Conservation (phyloP, 2,797 vertebrate genomes). For the Alca torda region DNA sequence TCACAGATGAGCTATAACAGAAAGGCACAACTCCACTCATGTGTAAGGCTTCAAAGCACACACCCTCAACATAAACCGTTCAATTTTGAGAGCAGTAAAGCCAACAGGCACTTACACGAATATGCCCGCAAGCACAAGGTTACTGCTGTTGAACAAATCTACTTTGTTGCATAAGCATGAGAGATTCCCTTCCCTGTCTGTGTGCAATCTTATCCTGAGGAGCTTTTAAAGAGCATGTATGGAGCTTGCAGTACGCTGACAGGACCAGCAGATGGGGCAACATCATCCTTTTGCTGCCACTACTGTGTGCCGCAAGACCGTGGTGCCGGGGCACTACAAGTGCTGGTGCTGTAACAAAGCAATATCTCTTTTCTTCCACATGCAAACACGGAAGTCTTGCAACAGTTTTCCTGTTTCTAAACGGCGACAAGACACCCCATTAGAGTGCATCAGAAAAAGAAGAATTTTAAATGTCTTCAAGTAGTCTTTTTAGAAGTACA, state of each 20-base stretch:
- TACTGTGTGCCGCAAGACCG: not conserved
- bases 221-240: accelerated
- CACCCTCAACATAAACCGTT: accelerated
- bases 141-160: not conserved
- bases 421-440: not conserved
- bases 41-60: not conserved
- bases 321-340: not conserved
- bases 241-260: not conserved
- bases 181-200: not conserved
- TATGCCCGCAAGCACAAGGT: not conserved
- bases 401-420: not conserved
- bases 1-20: not conserved
- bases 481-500: not conserved
- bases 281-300: not conserved
- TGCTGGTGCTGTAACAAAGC: not conserved
- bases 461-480: not conserved
- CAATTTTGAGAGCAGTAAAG: not conserved
- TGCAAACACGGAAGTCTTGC: not conserved
- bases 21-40: not conserved
- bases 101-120: not conserved
- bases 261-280: constrained; percentile 33
- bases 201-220: not conserved
- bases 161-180: not conserved
- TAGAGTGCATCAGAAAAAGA: not conserved
- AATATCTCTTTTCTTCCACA: not conserved